Conservation (phyloP, 1,140 invertebrate species). For the Drosophila santomea region DNA sequence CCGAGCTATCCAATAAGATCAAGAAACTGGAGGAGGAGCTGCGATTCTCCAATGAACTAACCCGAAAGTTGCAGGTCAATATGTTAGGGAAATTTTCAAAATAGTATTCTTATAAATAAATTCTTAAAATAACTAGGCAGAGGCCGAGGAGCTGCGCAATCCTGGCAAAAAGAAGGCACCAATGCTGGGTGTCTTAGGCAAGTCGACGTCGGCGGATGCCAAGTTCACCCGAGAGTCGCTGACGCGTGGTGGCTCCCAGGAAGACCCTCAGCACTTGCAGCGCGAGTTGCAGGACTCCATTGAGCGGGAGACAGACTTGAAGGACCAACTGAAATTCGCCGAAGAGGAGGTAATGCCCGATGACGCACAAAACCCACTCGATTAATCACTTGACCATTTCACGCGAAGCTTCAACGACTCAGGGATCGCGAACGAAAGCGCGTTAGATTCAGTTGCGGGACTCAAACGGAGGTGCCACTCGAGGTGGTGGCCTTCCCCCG, state of each 20-base stretch:
- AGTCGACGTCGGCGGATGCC: conserved; percentile 87
- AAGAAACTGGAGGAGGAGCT: conserved; percentile 94
- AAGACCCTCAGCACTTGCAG: conserved; percentile 91
- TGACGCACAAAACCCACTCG: too few species aligned
- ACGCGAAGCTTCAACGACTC: conserved; percentile 51
- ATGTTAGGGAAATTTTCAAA: background rate
- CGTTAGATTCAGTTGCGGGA: conserved; percentile 64
- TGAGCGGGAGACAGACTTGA: conserved; percentile 95
- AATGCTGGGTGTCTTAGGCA: conserved; percentile 86
- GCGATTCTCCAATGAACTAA: conserved; percentile 91
- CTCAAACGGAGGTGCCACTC: conserved; percentile 60
- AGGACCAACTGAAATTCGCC: conserved; percentile 94
- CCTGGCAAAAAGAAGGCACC: conserved; percentile 87
- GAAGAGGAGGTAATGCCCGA: conserved; percentile 91
- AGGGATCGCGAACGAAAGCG: conserved; percentile 38
- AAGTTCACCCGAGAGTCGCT: conserved; percentile 89
- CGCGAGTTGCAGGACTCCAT: conserved; percentile 95
- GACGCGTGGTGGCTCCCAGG: conserved; percentile 90
- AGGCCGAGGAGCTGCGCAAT: conserved; percentile 87
- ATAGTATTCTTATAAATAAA: background rate
- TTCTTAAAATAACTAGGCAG: conserved; percentile 61
- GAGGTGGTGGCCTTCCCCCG: conserved; percentile 67
- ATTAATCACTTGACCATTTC: conserved; percentile 43
- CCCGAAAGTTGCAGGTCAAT: conserved; percentile 86
- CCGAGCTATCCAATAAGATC: conserved; percentile 88